phyloP scores from a whole-genome alignment of 2,113 vertebrate genomes.

The Oreochromis aureus region DNA sequence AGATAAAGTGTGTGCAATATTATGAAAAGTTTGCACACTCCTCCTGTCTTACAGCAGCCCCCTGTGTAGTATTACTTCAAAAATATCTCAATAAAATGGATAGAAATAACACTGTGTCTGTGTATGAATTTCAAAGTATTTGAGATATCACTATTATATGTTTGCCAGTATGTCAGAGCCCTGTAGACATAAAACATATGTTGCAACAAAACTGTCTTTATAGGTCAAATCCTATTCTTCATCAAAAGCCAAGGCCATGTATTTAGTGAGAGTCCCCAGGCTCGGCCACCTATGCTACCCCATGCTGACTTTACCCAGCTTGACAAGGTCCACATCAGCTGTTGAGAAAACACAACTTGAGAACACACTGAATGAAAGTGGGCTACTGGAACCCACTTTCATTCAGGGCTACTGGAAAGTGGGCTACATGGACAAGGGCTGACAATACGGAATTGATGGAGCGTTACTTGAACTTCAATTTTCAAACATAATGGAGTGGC shows the following conservation, averaged over 20 bases:
- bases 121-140: background rate
- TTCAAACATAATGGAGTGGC: background rate
- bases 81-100: slow-evolving; percentile 58
- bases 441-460: background rate
- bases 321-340: background rate
- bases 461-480: background rate
- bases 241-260: background rate
- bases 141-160: background rate
- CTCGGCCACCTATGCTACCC: background rate
- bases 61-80: slow-evolving; percentile 35
- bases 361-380: background rate
- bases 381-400: background rate
- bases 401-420: too few species aligned
- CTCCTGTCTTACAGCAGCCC: slow-evolving; percentile 12
- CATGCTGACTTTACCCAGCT: background rate
- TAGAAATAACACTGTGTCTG: background rate
- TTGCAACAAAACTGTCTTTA: background rate
- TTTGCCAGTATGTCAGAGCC: background rate
- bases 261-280: background rate
- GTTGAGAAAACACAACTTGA: background rate
- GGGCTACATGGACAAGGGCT: background rate
- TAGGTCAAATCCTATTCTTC: background rate
- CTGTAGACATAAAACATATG: background rate
- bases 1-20: slow-evolving; percentile 5
- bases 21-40: background rate